Evolutionary conservation across 2,113 vertebrate genomes (phyloP), one percentile per base, ranked within the genome.

Genomic region (Oryzias woworae): DNA sequence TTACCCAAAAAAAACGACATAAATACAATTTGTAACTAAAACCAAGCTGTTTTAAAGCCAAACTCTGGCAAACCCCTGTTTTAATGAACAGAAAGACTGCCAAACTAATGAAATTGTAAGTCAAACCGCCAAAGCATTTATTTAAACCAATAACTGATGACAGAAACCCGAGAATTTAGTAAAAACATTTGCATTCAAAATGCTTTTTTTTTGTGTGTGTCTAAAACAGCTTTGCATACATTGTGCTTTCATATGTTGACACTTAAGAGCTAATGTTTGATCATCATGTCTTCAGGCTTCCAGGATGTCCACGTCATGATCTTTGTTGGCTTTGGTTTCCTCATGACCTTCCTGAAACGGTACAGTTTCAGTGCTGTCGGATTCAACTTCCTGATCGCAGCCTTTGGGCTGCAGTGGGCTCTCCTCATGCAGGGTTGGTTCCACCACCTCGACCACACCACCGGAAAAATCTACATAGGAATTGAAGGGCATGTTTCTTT

Each of bases 221-320:
- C 2, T 47, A 4, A 17, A 5, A 5, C 16, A 17, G 44, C 16
- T 45, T 45, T 1, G 16, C 15, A 5, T 45, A 6, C 14, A 17
- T 45, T 2, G 1, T 17, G 5, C 44, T 45, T 17, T 16, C 3
- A 48, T 7, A 20, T 48, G 18, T 48, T 48, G n/a, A 13, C n/a
- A 20, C 46, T 18, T 18, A 1, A 5, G 12, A 18, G n/a, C n/a
- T 10, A 4, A 43, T 10, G 20, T 16, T 36, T 53, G n/a, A 14
- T 14, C 23, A 0, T 1, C 4, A 17, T 60, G 20, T 60, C 16
- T 55, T 17, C 88, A 99, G 97, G 95, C 72, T 99, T 99, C 82
- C 95, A 98, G 87, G 97, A 99, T 0, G 97, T 99, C 48, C 96
- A 99, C 0, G 95, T 96, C 80, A 99, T 99, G 97, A 94, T 99